A percentile compares a stretch with the other conserved stretches of the same genome.
Evolutionary conservation across 1,140 invertebrate species (phyloP).

Genomic region (Zaprionus tsacasi): DNA sequence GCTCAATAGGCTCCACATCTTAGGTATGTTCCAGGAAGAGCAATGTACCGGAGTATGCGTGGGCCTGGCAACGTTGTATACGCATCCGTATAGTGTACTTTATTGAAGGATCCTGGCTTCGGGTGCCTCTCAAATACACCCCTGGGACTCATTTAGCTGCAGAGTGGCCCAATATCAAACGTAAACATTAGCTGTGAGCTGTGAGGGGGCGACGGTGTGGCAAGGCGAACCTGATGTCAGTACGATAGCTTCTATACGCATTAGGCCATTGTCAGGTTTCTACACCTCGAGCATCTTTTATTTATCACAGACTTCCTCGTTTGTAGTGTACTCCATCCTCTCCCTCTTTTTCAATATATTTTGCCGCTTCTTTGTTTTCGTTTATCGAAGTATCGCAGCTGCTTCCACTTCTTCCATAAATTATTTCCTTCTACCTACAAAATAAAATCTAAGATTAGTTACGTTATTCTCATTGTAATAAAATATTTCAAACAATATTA

Average conservation of each 20-base stretch:
- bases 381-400: not conserved
- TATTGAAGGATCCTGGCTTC: conserved; percentile 17
- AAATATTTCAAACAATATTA: not conserved
- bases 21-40: conserved; percentile 38
- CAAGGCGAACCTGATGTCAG: conserved; percentile 4
- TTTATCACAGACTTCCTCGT: conserved; percentile 22
- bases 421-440: not conserved
- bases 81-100: conserved; percentile 16
- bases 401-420: not conserved
- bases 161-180: conserved; percentile 39
- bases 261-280: conserved; percentile 18
- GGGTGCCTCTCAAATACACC: conserved; percentile 51
- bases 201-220: not conserved
- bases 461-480: not conserved
- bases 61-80: not conserved
- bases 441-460: not conserved
- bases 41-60: not conserved
- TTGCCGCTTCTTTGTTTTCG: not conserved
- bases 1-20: conserved; percentile 21
- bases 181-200: conserved; percentile 8
- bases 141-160: conserved; percentile 62
- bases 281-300: conserved; percentile 16
- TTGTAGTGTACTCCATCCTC: no score
- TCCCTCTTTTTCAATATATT: not conserved
- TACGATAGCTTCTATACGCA: not conserved